Evolutionary conservation across 2,888 invertebrate genomes (phyloP), one percentile per base, ranked within the genome.

Genomic region (Orthosia cruda): DNA sequence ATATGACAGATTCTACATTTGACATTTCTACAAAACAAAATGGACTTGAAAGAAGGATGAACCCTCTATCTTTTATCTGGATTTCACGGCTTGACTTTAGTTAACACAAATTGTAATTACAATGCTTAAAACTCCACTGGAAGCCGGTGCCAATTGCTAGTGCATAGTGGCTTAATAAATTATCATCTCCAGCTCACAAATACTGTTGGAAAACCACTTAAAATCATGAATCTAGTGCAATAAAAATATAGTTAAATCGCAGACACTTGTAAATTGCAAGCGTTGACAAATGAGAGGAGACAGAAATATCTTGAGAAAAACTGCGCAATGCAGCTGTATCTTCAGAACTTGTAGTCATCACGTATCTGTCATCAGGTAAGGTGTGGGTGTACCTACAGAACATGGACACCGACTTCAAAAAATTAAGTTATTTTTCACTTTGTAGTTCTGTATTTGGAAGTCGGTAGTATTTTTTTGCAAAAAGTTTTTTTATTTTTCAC

Each of bases 231-330:
- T 40, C 12, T 64, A 18, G 18, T 79, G 55, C 55, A 70, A 57
- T 79, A 71, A 79, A 83, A 71, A 70, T 54, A 82, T 50, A 26
- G 45, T 59, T 63, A 63, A 54, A 65, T 72, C 52, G 32, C 45
- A 64, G 61, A 66, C 65, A 73, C 23, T 57, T 20, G 26, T 54
- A 71, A 82, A 86, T 67, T 72, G 71, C 79, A 86, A 62, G n/a
- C 61, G 70, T 74, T 74, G 86, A 83, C 71, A 79, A 83, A 83
- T 83, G 67, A 47, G 50, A 32, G 11, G 26, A 63, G 61, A 86
- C 67, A 2, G 45, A 84, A 70, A 75, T 72, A 67, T 68, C 47
- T 62, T 15, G 15, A 68, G 57, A 78, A 72, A 74, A 74, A 32
- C 61, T 59, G 20, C 49, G 62, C 32, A 45, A 58, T 83, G 68